Conservation (phyloP, 2,888 invertebrate species). For the Vandiemenella viatica region DNA sequence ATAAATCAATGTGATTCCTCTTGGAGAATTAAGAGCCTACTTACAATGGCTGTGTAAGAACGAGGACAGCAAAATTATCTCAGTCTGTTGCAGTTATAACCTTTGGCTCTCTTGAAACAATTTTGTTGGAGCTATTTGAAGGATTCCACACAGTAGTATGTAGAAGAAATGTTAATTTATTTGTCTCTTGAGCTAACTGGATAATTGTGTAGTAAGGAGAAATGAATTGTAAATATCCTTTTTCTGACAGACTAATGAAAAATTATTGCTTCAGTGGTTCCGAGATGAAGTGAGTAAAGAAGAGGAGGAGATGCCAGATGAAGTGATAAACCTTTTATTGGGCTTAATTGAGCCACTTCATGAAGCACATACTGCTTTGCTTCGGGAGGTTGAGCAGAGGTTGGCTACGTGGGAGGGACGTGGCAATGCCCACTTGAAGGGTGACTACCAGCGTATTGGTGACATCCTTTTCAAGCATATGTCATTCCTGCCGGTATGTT, state of each 20-base stretch:
- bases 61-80: too few species aligned
- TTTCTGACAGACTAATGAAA: too few species aligned
- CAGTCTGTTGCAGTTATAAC: too few species aligned
- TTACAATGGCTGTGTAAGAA: too few species aligned
- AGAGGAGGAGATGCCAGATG: slow-evolving; percentile 41
- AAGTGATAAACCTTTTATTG: slow-evolving; percentile 40
- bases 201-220: too few species aligned
- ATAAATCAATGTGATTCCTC: too few species aligned
- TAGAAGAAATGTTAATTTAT: too few species aligned
- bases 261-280: slow-evolving; percentile 46
- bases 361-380: slow-evolving; percentile 63
- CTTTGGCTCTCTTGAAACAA: too few species aligned
- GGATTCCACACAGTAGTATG: too few species aligned
- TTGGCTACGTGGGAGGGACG: slow-evolving; percentile 58
- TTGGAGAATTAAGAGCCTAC: too few species aligned
- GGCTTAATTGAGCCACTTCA: slow-evolving; percentile 55
- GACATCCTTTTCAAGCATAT: slow-evolving; percentile 58
- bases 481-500: slow-evolving; percentile 39
- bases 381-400: slow-evolving; percentile 62
- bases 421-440: slow-evolving; percentile 29
- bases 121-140: too few species aligned
- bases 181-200: neutral
- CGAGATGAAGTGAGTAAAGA: slow-evolving; percentile 51
- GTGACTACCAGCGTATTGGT: slow-evolving; percentile 48
- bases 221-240: too few species aligned